Conservation (phyloP, 2,888 invertebrate genomes). For the Hyppa rectilinea region DNA sequence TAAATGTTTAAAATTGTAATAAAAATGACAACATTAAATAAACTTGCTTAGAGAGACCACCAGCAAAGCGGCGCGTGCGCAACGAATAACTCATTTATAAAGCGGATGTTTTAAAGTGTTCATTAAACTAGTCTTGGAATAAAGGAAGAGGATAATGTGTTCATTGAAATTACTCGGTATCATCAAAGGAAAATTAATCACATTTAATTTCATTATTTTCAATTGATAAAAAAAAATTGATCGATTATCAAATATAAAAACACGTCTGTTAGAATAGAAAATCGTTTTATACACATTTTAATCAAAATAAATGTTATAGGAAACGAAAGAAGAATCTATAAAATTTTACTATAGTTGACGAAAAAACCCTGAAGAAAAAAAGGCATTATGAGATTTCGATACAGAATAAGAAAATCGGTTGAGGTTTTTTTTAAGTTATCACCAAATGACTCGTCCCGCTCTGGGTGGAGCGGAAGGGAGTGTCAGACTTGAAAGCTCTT, state of each 20-base stretch:
- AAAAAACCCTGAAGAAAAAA: not conserved
- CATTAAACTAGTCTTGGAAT: constrained; percentile 57
- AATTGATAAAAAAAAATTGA: not conserved
- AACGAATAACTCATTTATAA: constrained; percentile 54
- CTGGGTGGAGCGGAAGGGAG: no score
- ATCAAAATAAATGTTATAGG: no score
- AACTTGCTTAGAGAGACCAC: constrained; percentile 65
- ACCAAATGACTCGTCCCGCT: no score
- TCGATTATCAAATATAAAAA: not conserved
- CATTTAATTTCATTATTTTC: constrained; percentile 6
- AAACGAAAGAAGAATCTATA: not conserved
- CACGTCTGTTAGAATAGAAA: not conserved
- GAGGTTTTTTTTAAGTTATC: no score
- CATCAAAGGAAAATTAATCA: constrained; percentile 34
- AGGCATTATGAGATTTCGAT: not conserved
- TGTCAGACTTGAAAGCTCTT: no score
- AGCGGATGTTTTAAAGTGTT: constrained; percentile 58
- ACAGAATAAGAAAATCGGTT: not conserved
- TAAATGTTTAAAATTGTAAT: constrained; percentile 27
- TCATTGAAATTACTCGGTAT: constrained; percentile 42
- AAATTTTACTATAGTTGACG: not conserved
- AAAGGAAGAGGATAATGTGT: constrained; percentile 53
- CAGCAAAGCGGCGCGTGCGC: constrained; percentile 66
- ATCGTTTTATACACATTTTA: not conserved
- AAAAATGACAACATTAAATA: constrained; percentile 38